A percentile compares a stretch with the other conserved stretches of the same genome.
Evolutionary conservation across 2,888 invertebrate species (phyloP).

Genomic region (Stenodera caucasica): DNA sequence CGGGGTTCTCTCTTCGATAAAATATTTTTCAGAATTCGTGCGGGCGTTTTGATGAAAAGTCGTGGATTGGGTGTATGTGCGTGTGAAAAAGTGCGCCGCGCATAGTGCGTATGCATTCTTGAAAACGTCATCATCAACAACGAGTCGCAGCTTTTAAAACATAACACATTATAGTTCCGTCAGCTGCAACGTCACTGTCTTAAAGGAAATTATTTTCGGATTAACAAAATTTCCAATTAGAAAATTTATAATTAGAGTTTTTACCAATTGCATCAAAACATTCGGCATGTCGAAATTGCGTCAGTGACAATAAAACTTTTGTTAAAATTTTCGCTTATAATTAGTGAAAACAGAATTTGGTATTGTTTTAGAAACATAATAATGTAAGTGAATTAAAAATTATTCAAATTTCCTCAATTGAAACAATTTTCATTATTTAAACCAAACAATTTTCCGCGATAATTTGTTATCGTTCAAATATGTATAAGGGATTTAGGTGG

Average conservation of each 20-base stretch:
- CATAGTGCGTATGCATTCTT: conserved; percentile 41
- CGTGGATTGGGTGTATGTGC: conserved; percentile 39
- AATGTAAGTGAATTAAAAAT: neutral
- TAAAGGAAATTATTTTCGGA: neutral
- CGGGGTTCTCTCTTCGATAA: conserved; percentile 48
- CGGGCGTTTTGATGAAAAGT: conserved; percentile 55
- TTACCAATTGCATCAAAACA: neutral
- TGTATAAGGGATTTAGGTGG: conserved; percentile 34
- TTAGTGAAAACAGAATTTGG: neutral
- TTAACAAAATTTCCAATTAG: neutral
- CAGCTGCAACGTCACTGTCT: conserved; percentile 36
- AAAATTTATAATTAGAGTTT: neutral
- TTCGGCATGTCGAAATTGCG: neutral
- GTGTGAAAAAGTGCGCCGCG: conserved; percentile 49
- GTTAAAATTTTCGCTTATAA: neutral
- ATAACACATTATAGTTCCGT: conserved; percentile 39
- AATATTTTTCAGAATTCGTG: conserved; percentile 55
- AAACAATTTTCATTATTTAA: neutral
- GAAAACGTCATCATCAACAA: conserved; percentile 30
- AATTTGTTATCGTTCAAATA: conserved; percentile 11
- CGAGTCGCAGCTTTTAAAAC: conserved; percentile 26
- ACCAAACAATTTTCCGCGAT: neutral
- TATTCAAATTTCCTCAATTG: neutral
- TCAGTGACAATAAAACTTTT: neutral
- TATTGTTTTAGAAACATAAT: neutral